Conservation (phyloP, 2,888 invertebrate species). For the Agrilus biguttatus region DNA sequence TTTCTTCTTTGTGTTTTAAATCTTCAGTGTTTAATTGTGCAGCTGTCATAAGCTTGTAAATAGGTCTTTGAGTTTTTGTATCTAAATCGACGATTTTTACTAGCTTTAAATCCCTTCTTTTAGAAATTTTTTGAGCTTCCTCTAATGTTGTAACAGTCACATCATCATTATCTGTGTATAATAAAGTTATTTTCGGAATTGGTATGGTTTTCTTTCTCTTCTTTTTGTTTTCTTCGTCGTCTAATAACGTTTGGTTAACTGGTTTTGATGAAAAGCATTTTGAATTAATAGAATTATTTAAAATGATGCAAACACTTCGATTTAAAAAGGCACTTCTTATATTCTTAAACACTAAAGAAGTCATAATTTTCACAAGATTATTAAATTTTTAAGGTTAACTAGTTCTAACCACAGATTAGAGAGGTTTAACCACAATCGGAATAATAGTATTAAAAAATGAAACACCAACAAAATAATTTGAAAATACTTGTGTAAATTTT, state of each 20-base stretch:
- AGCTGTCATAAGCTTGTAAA: conserved; percentile 55
- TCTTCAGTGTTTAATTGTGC: conserved; percentile 51
- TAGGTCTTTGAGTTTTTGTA: conserved; percentile 49
- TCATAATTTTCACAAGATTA: no score
- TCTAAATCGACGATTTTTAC: conserved; percentile 54
- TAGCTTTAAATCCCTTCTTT: conserved; percentile 51
- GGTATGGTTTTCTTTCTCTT: conserved; percentile 22
- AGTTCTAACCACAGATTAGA: no score
- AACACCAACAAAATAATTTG: no score
- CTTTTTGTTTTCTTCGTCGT: conserved; percentile 6
- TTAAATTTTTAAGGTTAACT: no score
- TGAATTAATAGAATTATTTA: no score
- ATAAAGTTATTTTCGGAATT: conserved; percentile 50
- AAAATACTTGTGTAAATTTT: no score
- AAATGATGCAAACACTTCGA: no score
- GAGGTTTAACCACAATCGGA: no score
- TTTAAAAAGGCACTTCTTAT: no score
- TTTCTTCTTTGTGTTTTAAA: conserved; percentile 35
- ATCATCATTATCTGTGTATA: conserved; percentile 39
- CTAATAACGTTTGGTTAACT: neutral
- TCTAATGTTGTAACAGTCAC: conserved; percentile 47
- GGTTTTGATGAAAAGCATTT: no score
- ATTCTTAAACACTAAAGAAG: no score
- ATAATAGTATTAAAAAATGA: no score
- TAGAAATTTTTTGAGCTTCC: conserved; percentile 55